Percentiles rank a stretch among this genome's conserved stretches.
phyloP scores from a whole-genome alignment of 2,113 vertebrate genomes.

The human region GRCh38 chr18:60579001-60579500 shows the following conservation, averaged over 20 bases:
- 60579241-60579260: not conserved
- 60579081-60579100: not conserved
- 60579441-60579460: not conserved
- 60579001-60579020: not conserved
- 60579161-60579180: not conserved
- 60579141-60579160: not conserved
- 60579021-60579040: not conserved
- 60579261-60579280: not conserved
- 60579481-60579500: not conserved
- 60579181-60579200: conserved; percentile 1
- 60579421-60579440: not conserved
- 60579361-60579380: not conserved
- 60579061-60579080: conserved; percentile 5
- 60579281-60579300: not conserved
- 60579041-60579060: not conserved
- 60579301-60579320: not conserved
- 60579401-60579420: not conserved
- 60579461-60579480: not conserved
- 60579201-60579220: not conserved
- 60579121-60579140: not conserved
- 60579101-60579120: not conserved
- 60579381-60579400: not conserved
- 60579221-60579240: conserved; percentile 8
- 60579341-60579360: not conserved
- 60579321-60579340: not conserved